A percentile compares a stretch with the other conserved stretches of the same genome.
phyloP scores from a whole-genome alignment of 2,888 invertebrate genomes.

The Tanytarsus gracilentus region DNA sequence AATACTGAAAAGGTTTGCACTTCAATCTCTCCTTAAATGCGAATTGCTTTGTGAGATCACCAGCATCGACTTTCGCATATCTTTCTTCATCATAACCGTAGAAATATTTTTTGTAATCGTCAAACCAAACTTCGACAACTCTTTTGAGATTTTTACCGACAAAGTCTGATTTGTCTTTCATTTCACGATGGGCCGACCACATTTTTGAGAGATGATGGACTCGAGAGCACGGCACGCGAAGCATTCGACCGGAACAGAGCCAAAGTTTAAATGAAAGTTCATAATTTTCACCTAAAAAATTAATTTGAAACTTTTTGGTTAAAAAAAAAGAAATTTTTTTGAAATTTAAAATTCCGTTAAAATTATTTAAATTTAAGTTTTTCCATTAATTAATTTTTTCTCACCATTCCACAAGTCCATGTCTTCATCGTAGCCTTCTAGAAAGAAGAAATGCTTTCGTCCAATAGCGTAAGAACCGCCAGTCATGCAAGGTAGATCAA shows the following conservation, averaged over 20 bases:
- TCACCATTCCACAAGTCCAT: constrained; percentile 24
- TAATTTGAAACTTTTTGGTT: too few species aligned
- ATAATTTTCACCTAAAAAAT: constrained; percentile 26
- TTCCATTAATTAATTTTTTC: too few species aligned
- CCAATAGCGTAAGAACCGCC: constrained; percentile 19
- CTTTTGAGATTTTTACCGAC: constrained; percentile 68
- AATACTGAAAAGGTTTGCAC: constrained; percentile 93
- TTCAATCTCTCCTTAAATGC: constrained; percentile 61
- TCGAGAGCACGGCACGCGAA: constrained; percentile 21
- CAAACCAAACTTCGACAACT: constrained; percentile 98
- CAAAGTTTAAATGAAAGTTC: constrained; percentile 24
- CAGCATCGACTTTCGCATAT: constrained; percentile 64
- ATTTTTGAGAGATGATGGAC: too few species aligned
- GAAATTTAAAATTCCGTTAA: too few species aligned
- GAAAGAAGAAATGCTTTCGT: constrained; percentile 73
- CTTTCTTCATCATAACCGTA: constrained; percentile 66
- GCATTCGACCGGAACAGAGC: constrained; percentile 20
- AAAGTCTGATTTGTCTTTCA: too few species aligned
- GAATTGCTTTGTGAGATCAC: constrained; percentile 69
- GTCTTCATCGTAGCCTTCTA: constrained; percentile 22
- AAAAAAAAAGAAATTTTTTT: too few species aligned
- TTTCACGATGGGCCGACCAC: too few species aligned
- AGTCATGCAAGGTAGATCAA: constrained; percentile 90
- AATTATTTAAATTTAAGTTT: too few species aligned
- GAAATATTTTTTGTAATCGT: constrained; percentile 83